Evolutionary conservation across 1,140 invertebrate genomes (phyloP).

Genomic region (Caenorhabditis elegans): DNA sequence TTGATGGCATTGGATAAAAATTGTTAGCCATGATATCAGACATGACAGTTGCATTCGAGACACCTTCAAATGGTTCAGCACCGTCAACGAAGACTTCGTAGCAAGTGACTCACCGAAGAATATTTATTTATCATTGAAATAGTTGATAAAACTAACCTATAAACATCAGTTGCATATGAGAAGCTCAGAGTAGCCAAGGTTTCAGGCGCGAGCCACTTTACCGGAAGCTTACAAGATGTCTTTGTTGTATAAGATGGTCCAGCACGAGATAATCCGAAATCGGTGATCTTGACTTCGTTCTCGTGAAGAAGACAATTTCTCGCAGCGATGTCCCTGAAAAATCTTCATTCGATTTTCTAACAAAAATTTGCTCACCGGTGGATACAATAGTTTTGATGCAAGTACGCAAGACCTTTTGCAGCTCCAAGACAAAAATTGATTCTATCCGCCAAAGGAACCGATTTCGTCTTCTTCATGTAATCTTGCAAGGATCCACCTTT

Average conservation of each 20-base stretch:
- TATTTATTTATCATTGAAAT: too few relatives aligned
- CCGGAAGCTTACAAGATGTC: slow-evolving; percentile 44
- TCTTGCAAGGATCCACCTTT: slow-evolving; percentile 42
- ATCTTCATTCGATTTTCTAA: too few relatives aligned
- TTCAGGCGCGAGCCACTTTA: slow-evolving; percentile 53
- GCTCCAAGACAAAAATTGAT: neutral
- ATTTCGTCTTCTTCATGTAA: too few relatives aligned
- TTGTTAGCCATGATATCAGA: too few relatives aligned
- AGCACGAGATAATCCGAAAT: slow-evolving; percentile 51
- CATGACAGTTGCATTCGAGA: too few relatives aligned
- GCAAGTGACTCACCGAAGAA: neutral
- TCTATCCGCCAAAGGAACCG: too few relatives aligned
- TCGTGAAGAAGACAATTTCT: slow-evolving; percentile 73
- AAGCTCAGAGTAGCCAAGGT: slow-evolving; percentile 35
- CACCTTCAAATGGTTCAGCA: neutral
- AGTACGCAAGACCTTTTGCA: neutral
- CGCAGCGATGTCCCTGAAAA: slow-evolving; percentile 85
- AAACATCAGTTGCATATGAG: slow-evolving; percentile 50
- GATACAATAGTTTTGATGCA: neutral
- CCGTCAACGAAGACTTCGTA: slow-evolving; percentile 20
- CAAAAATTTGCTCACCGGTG: too few relatives aligned
- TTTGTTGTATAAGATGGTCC: slow-evolving; percentile 13
- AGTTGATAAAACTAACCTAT: too few relatives aligned
- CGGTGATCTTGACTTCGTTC: slow-evolving; percentile 50
- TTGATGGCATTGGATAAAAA: too few relatives aligned